Conservation (phyloP, 2,113 vertebrate genomes). For the Pimephales promelas region DNA sequence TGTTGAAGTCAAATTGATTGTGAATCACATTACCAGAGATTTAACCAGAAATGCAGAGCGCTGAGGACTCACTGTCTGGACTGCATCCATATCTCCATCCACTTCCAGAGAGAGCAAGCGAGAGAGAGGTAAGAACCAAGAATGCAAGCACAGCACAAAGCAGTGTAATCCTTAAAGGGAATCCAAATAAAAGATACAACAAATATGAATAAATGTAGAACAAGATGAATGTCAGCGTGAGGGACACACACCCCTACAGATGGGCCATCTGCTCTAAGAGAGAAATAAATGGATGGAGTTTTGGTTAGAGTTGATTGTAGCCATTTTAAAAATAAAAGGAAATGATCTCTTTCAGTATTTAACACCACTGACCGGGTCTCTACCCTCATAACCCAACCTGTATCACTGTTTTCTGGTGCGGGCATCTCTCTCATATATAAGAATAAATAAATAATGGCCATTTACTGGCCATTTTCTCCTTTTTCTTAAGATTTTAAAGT, state of each 20-base stretch:
- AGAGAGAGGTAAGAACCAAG: slow-evolving; percentile 2
- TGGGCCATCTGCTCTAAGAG: slow-evolving; percentile 42
- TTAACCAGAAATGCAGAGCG: slow-evolving; percentile 38
- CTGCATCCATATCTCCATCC: slow-evolving; percentile 18
- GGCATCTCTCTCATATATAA: too few relatives aligned
- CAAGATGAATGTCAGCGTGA: slow-evolving; percentile 14
- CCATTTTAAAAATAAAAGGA: background rate
- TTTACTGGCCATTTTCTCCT: background rate
- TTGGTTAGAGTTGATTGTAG: background rate
- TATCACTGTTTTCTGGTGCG: background rate
- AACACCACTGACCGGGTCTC: background rate
- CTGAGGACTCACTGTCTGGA: slow-evolving; percentile 32
- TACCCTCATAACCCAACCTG: background rate
- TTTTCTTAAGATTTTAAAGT: background rate
- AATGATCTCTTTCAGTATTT: background rate
- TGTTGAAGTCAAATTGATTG: slow-evolving; percentile 40
- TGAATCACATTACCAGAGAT: slow-evolving; percentile 45
- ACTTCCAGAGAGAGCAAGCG: background rate
- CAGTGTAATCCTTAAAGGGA: slow-evolving; percentile 1
- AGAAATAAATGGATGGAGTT: slow-evolving; percentile 4
- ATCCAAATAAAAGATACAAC: background rate
- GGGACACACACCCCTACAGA: slow-evolving; percentile 20
- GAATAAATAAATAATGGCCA: background rate
- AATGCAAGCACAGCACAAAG: slow-evolving; percentile 44
- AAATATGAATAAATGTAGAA: slow-evolving; percentile 19